Evolutionary conservation across 30 jellyfish, hydroid and myxozoan genomes (phyloP).

Genomic region (Turritopsis dohrnii): DNA sequence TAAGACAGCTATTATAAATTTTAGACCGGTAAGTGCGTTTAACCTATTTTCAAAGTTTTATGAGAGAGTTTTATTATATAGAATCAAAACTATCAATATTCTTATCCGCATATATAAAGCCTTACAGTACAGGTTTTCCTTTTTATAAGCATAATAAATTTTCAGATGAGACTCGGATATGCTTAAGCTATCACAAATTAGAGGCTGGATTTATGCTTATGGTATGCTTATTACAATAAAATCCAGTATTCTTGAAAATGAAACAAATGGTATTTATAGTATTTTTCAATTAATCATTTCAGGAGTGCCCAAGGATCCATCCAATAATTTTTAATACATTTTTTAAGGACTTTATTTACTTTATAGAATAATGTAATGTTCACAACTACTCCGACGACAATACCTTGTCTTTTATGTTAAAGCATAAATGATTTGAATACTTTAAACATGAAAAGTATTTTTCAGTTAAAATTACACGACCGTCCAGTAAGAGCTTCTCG

Average conservation of each 20-base stretch:
- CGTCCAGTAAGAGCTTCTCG: too few species aligned
- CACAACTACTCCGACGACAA: constrained; percentile 43
- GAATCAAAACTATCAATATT: constrained; percentile 10
- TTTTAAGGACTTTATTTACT: constrained; percentile 34
- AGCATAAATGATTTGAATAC: constrained; percentile 31
- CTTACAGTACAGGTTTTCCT: constrained; percentile 18
- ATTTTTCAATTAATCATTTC: constrained; percentile 34
- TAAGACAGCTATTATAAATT: constrained; percentile 25
- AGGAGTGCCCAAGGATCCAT: constrained; percentile 49
- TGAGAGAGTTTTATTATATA: constrained; percentile 15
- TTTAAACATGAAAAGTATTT: too few species aligned
- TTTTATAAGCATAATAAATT: not conserved
- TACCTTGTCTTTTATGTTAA: constrained; percentile 33
- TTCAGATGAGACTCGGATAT: not conserved
- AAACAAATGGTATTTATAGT: constrained; percentile 24
- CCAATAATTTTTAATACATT: constrained; percentile 34
- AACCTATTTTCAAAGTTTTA: constrained; percentile 24
- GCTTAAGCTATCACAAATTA: not conserved
- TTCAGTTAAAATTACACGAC: too few species aligned
- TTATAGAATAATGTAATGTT: constrained; percentile 28
- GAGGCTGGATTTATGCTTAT: constrained; percentile 34
- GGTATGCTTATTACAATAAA: constrained; percentile 24
- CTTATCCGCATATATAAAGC: constrained; percentile 27
- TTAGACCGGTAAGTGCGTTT: constrained; percentile 29
- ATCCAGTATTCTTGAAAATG: constrained; percentile 29